Evolutionary conservation across 2,888 invertebrate species (phyloP).

Genomic region (Scaptomyza tumidula): DNA sequence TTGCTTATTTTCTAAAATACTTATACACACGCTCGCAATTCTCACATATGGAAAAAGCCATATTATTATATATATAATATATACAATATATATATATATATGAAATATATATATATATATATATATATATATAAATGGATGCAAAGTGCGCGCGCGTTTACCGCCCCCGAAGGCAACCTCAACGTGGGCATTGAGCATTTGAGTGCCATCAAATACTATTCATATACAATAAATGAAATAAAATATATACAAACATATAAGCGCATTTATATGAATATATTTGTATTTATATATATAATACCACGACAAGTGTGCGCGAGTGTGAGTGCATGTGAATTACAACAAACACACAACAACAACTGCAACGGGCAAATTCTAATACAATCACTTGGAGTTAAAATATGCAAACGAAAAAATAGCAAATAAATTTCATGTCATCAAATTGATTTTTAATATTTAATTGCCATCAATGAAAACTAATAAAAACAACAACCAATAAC

Average conservation of each 20-base stretch:
- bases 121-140: conserved; percentile 46
- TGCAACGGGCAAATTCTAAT: conserved; percentile 31
- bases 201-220: conserved; percentile 73
- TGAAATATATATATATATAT: conserved; percentile 37
- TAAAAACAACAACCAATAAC: conserved; percentile 10
- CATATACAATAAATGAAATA: conserved; percentile 74
- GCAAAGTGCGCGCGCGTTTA: conserved; percentile 73
- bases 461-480: conserved; percentile 42
- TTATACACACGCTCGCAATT: conserved; percentile 52
- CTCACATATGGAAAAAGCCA: conserved; percentile 54
- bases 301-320: conserved; percentile 21
- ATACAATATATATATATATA: conserved; percentile 49
- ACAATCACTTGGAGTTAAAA: conserved; percentile 23
- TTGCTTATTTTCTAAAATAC: conserved; percentile 80
- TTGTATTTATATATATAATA: conserved; percentile 41
- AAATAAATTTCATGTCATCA: conserved; percentile 25
- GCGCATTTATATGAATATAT: conserved; percentile 10
- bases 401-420: conserved; percentile 22
- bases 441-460: conserved; percentile 58
- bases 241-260: conserved; percentile 54
- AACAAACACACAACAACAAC: conserved; percentile 36
- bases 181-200: conserved; percentile 38
- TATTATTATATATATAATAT: conserved; percentile 77
- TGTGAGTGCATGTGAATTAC: conserved; percentile 42
- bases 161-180: conserved; percentile 59